Evolutionary conservation across 2,113 vertebrate genomes (phyloP).

Genomic region (Arenaria interpres): DNA sequence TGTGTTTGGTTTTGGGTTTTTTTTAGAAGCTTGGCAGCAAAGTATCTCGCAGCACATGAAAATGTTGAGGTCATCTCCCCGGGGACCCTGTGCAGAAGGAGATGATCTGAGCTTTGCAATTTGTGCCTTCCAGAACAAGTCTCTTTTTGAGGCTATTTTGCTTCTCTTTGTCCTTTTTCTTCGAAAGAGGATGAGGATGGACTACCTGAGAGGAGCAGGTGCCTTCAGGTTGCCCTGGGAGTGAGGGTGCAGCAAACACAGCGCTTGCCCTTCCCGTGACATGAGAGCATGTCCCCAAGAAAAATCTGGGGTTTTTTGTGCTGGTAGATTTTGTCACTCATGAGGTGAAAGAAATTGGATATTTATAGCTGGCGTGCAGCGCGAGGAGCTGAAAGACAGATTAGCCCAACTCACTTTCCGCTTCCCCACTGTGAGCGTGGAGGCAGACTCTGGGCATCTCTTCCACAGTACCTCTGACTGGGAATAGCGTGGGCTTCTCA

Average conservation of each 20-base stretch:
- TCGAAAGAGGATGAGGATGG: not conserved
- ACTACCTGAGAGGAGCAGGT: accelerated
- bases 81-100: not conserved
- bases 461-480: not conserved
- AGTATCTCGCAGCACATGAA: not conserved
- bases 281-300: not conserved
- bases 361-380: not conserved
- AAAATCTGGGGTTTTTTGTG: not conserved
- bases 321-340: not conserved
- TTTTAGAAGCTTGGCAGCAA: not conserved
- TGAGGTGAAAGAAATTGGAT: not conserved
- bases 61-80: not conserved
- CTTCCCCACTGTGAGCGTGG: accelerated
- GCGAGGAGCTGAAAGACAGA: not conserved
- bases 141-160: not conserved
- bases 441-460: not conserved
- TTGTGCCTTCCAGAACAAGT: not conserved
- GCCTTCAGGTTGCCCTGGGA: not conserved
- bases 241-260: not conserved
- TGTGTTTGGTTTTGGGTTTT: too few relatives aligned
- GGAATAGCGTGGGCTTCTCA: accelerated
- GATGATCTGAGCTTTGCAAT: not conserved
- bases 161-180: not conserved
- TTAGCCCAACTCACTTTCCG: not conserved
- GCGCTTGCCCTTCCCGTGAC: not conserved